A percentile compares a stretch with the other conserved stretches of the same genome.
Evolutionary conservation across 2,888 invertebrate species (phyloP).

Genomic region (Parapristionchus giblindavisi): DNA sequence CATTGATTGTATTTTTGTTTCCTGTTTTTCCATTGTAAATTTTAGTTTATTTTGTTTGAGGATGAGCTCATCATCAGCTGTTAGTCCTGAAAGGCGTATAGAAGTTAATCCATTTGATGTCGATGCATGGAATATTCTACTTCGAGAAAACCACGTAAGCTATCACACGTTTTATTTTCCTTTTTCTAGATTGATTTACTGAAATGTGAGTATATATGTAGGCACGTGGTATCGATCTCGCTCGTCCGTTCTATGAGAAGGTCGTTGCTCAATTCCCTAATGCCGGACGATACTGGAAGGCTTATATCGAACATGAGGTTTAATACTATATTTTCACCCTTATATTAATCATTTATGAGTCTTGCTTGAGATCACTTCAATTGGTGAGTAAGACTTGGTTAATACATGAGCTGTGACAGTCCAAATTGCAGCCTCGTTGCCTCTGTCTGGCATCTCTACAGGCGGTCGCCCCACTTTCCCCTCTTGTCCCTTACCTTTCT

Average conservation of each 20-base stretch:
- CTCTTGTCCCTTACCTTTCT: no score
- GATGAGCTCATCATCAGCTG: slow-evolving; percentile 57
- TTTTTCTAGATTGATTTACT: no score
- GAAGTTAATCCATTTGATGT: slow-evolving; percentile 90
- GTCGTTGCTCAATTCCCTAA: slow-evolving; percentile 93
- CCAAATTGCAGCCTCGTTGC: no score
- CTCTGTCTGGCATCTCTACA: no score
- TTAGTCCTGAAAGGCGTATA: slow-evolving; percentile 74
- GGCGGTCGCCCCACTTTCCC: no score
- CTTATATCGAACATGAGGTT: slow-evolving; percentile 96
- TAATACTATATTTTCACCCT: not conserved
- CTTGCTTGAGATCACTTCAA: not conserved
- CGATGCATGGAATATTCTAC: slow-evolving; percentile 95
- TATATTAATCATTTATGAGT: not conserved
- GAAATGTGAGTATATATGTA: slow-evolving; percentile 45
- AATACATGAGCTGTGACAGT: no score
- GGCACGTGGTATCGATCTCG: slow-evolving; percentile 79
- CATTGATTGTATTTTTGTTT: no score
- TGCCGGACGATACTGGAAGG: slow-evolving; percentile 97
- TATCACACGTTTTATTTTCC: no score
- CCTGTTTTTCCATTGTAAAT: no score
- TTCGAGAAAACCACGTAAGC: slow-evolving; percentile 85
- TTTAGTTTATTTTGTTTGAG: no score
- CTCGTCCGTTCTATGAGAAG: slow-evolving; percentile 89
- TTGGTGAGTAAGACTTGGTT: no score